A percentile compares a stretch with the other conserved stretches of the same genome.
phyloP scores from a whole-genome alignment of 2,113 vertebrate species.

The Chamaetylas fuelleborni region DNA sequence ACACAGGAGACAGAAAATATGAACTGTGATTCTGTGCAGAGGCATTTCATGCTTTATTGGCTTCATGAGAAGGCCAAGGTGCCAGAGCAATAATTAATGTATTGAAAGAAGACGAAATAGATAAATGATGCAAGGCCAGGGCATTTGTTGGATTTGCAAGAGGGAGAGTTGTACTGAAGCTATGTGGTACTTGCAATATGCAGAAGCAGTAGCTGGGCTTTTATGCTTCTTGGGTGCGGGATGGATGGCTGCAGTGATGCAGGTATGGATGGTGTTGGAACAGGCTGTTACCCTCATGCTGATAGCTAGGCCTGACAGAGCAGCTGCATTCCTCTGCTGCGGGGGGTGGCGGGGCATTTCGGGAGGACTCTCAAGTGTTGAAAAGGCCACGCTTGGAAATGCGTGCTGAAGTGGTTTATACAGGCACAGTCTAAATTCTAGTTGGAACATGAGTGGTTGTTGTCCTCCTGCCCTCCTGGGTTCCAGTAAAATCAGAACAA shows the following conservation, averaged over 20 bases:
- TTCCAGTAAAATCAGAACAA: background rate
- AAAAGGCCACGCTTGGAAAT: rapidly evolving
- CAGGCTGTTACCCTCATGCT: rapidly evolving
- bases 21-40: conserved; percentile 49
- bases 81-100: conserved; percentile 61
- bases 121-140: conserved; percentile 20
- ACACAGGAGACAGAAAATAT: conserved; percentile 41
- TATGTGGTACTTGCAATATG: rapidly evolving
- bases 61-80: conserved; percentile 46
- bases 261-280: too few species aligned
- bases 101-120: conserved; percentile 4
- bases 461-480: background rate
- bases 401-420: background rate
- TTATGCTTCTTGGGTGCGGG: background rate
- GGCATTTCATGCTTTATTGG: conserved; percentile 49
- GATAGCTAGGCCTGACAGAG: background rate
- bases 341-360: too few species aligned
- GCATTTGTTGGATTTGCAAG: background rate
- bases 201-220: background rate
- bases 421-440: background rate
- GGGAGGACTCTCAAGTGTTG: rapidly evolving
- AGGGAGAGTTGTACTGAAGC: background rate
- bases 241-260: too few species aligned
- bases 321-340: background rate
- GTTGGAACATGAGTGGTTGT: rapidly evolving